Base-by-base conservation (phyloP, 2,888 invertebrate genomes). In the Tethea ocularis region DNA sequence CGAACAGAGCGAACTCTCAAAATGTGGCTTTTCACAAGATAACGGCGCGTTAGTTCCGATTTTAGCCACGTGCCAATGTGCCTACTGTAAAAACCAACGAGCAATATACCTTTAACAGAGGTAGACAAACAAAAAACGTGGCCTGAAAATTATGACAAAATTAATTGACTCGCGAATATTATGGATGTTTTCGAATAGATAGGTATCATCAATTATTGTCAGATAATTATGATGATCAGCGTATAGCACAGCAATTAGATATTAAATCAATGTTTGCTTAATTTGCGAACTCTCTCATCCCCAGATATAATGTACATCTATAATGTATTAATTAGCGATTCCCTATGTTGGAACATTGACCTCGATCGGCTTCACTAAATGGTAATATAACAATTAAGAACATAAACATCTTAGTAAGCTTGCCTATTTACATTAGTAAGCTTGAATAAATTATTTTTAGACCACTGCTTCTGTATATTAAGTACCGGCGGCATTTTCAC, bases 211-310 rank as follows among this genome's bases (percentile, higher is more conserved):
- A 46, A 46, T 46, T 46, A 46, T 46, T 46, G 46, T 46, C 20
- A 20, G 10, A 20, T n/a, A n/a, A n/a, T n/a, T 46, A 20, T 17
- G 20, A 46, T 46, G 46, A 20, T 10, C 46, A 20, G 46, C 7
- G 20, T 46, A 10, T 46, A 46, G 46, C 20, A 10, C 20, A 46
- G 46, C 10, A 46, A 46, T 46, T 20, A 46, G 46, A 20, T 46
- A 46, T 46, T 20, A 17, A 46, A 46, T 46, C 46, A 46, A 46
- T 46, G 20, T 46, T 46, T 46, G 46, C 46, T 46, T 46, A 17
- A 46, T 46, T 46, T 10, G 46, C 20, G 17, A n/a, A 17, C 46
- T 7, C 20, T 46, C 17, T 46, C 46, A 20, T 46, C 20, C 46
- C 17, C 46, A 46, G 7, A 46, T 46, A 10, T 46, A 20, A 46